phyloP scores from a whole-genome alignment of 1,140 invertebrate species.

The Sarcophaga peregrina region DNA sequence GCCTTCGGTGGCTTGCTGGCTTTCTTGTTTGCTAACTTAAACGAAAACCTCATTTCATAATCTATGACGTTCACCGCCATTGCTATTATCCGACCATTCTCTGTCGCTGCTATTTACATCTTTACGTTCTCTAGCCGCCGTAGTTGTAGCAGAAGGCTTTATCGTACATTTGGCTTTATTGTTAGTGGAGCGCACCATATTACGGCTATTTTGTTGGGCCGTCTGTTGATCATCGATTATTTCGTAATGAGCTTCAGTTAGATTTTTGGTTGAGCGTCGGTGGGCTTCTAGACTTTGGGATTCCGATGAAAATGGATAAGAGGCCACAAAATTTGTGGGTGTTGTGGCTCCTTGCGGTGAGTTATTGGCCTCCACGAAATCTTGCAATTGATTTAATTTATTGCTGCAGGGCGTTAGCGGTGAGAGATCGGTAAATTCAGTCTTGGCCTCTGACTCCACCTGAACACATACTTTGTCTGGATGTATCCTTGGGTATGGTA shows the following conservation, averaged over 20 bases:
- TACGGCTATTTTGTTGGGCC: not conserved
- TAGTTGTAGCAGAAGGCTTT: conserved; percentile 1
- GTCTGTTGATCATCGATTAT: conserved; percentile 64
- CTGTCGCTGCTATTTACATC: conserved; percentile 37
- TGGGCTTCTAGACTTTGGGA: conserved; percentile 64
- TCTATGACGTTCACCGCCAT: conserved; percentile 42
- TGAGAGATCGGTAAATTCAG: conserved; percentile 65
- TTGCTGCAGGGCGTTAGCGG: conserved; percentile 61
- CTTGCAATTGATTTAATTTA: conserved; percentile 44
- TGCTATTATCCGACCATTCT: conserved; percentile 48
- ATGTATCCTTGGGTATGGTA: conserved; percentile 68
- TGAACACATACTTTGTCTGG: conserved; percentile 69
- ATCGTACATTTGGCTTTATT: conserved; percentile 40
- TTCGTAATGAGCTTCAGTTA: conserved; percentile 73
- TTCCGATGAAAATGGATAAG: conserved; percentile 59
- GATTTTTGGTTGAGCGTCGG: conserved; percentile 64
- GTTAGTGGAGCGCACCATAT: conserved; percentile 1
- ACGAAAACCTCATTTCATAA: conserved; percentile 54
- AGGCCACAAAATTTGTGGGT: conserved; percentile 60
- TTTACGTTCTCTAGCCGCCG: conserved; percentile 22
- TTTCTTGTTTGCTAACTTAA: conserved; percentile 27
- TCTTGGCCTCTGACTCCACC: conserved; percentile 64
- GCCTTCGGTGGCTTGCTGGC: not conserved
- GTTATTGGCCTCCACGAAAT: conserved; percentile 36
- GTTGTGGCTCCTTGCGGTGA: conserved; percentile 12